A percentile compares a stretch with the other conserved stretches of the same genome.
Conservation (phyloP, 2,888 invertebrate species). For the Agrochola litura region DNA sequence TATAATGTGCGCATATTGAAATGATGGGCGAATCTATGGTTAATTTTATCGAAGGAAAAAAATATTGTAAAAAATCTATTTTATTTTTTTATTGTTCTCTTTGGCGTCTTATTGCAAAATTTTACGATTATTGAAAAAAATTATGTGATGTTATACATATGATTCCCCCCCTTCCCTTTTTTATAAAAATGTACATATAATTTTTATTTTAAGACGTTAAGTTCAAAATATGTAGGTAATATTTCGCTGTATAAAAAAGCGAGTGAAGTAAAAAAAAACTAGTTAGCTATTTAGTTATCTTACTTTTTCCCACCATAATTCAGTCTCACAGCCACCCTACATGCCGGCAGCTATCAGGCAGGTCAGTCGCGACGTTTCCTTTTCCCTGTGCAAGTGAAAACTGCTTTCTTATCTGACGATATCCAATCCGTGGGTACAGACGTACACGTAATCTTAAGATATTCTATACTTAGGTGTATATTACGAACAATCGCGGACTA, state of each 20-base stretch:
- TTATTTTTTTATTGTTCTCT: no score
- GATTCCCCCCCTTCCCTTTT: no score
- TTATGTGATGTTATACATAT: no score
- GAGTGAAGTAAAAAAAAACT: not conserved
- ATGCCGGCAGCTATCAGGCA: constrained; percentile 65
- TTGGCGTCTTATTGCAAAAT: no score
- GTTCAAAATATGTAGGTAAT: no score
- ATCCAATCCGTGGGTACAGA: constrained; percentile 68
- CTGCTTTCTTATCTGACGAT: constrained; percentile 79
- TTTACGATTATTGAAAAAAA: no score
- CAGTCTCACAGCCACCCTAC: constrained; percentile 34
- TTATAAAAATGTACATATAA: no score
- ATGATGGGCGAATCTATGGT: no score
- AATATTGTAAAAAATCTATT: no score
- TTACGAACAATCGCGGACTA: not conserved
- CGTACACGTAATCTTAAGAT: constrained; percentile 51
- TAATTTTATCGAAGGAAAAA: no score
- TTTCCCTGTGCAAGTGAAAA: constrained; percentile 79
- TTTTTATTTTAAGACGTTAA: no score
- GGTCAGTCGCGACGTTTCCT: constrained; percentile 70
- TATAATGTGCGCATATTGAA: no score
- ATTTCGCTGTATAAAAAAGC: not conserved
- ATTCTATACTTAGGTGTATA: constrained; percentile 36
- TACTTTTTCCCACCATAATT: not conserved
- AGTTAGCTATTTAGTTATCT: not conserved